phyloP scores from a whole-genome alignment of 2,113 vertebrate genomes.

The Otolemur garnettii region DNA sequence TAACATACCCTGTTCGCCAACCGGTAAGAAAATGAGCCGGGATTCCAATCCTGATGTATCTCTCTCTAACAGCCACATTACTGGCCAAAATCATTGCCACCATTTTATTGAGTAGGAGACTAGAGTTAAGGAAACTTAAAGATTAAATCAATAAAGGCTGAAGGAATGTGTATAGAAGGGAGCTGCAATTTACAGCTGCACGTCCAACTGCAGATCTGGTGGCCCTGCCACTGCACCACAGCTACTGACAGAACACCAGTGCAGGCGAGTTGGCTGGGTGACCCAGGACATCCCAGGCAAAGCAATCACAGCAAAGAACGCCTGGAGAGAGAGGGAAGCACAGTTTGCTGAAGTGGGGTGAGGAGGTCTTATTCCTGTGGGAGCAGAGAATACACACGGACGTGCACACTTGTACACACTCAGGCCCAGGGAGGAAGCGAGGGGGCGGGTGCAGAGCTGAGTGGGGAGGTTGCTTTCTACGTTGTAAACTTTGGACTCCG shows the following conservation, averaged over 20 bases:
- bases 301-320: not conserved
- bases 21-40: not conserved
- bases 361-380: too few species aligned
- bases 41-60: not conserved
- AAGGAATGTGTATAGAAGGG: not conserved
- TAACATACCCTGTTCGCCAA: not conserved
- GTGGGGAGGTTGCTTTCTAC: not conserved
- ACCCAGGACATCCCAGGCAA: too few species aligned
- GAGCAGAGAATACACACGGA: not conserved
- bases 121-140: not conserved
- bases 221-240: not conserved
- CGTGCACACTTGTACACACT: not conserved
- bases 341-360: not conserved
- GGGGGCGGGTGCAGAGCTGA: not conserved
- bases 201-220: not conserved
- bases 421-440: accelerated
- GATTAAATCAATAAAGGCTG: not conserved
- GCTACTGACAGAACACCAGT: not conserved
- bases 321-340: not conserved
- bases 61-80: not conserved
- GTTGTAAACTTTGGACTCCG: not conserved
- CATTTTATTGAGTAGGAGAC: not conserved
- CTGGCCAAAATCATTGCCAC: not conserved
- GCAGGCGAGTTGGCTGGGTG: not conserved
- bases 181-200: not conserved